phyloP scores from a whole-genome alignment of 2,113 vertebrate genomes.

The Limnothrissa miodon region DNA sequence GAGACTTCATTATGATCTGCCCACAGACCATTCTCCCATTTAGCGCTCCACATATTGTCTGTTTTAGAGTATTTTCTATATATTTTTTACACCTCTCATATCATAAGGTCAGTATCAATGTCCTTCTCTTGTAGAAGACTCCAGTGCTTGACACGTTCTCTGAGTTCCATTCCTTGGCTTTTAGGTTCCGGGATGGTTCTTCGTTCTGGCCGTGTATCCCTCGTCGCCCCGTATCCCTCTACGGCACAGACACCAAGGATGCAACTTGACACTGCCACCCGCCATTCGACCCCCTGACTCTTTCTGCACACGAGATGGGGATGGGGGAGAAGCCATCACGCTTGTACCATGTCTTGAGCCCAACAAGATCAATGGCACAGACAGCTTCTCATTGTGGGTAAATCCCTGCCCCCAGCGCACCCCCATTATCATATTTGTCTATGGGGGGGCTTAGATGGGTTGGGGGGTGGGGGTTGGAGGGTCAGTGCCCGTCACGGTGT shows the following conservation, averaged over 20 bases:
- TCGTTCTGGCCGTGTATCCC: not conserved
- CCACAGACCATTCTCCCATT: conserved; percentile 18
- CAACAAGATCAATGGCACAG: not conserved
- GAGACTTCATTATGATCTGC: conserved; percentile 3
- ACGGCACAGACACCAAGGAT: not conserved
- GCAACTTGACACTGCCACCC: not conserved
- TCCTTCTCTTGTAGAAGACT: conserved; percentile 34
- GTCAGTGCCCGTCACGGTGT: conserved; percentile 30
- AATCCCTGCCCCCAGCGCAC: not conserved
- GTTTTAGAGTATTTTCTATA: not conserved
- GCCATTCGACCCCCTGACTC: not conserved
- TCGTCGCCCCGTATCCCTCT: not conserved
- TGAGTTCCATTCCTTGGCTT: conserved; percentile 37
- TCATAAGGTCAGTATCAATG: conserved; percentile 29
- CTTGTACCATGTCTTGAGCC: not conserved
- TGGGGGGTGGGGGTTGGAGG: conserved; percentile 21
- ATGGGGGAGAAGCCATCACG: not conserved
- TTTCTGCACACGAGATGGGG: not conserved
- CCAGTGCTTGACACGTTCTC: conserved; percentile 45
- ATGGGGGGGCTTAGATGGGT: not conserved
- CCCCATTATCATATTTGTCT: not conserved
- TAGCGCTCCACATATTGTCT: not conserved
- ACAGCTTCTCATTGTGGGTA: not conserved
- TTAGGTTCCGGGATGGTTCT: not conserved
- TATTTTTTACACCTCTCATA: conserved; percentile 31